Evolutionary conservation across 2,888 invertebrate species (phyloP).

Genomic region (Philhelius pedissequus): DNA sequence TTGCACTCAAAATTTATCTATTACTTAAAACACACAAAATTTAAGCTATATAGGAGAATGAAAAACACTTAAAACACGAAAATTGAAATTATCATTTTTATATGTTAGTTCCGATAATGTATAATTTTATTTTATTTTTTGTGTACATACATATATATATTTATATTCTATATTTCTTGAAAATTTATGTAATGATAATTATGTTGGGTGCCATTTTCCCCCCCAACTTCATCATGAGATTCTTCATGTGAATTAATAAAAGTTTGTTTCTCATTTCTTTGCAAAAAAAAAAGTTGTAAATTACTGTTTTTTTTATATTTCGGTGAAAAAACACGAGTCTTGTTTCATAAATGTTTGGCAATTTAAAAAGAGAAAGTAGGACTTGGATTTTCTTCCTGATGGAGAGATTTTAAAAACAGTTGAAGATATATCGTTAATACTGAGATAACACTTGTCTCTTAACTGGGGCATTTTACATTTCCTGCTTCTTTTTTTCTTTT

Average conservation of each 20-base stretch:
- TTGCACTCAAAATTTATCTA: slow-evolving; percentile 21
- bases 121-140: slow-evolving; percentile 9
- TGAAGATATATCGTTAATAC: not conserved
- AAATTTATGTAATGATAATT: slow-evolving; percentile 4
- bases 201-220: slow-evolving; percentile 2
- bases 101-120: slow-evolving; percentile 22
- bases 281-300: not conserved
- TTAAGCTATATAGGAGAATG: not conserved
- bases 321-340: not conserved
- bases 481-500: not conserved
- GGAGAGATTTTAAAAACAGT: not conserved
- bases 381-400: not conserved
- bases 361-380: not conserved
- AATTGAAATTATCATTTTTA: slow-evolving; percentile 21
- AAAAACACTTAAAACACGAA: slow-evolving; percentile 9
- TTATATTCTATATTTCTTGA: slow-evolving; percentile 14
- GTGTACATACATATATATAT: slow-evolving; percentile 43
- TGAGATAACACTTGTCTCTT: not conserved
- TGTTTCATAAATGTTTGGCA: not conserved
- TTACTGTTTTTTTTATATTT: not conserved
- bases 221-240: not conserved
- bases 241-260: not conserved
- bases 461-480: not conserved
- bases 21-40: not conserved
- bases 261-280: slow-evolving; percentile 20